Evolutionary conservation across 2,888 invertebrate species (phyloP).

Genomic region (Eupeodes latifasciatus): DNA sequence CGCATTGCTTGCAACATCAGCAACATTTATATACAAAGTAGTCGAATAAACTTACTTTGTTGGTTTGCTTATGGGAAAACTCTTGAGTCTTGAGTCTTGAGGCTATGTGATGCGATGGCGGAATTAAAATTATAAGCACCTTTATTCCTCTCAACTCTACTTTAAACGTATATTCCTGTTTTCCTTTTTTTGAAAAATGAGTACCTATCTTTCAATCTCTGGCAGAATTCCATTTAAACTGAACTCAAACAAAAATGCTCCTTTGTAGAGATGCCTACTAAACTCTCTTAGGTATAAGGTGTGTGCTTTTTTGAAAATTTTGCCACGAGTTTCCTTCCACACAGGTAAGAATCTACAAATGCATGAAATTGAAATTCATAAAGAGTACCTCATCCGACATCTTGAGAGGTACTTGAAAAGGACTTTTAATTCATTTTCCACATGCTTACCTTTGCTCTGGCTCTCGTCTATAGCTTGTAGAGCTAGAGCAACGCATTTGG

Average conservation of each 20-base stretch:
- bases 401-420: slow-evolving; percentile 18
- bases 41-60: neutral
- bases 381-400: slow-evolving; percentile 19
- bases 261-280: neutral
- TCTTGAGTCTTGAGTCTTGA: neutral
- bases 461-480: neutral
- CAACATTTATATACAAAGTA: neutral
- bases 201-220: neutral
- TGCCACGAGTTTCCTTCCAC: slow-evolving; percentile 7
- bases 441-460: slow-evolving; percentile 26
- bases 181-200: neutral
- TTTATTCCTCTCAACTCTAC: neutral
- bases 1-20: slow-evolving; percentile 14
- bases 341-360: slow-evolving; percentile 20
- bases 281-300: too few species aligned
- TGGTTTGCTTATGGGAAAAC: neutral
- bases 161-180: neutral
- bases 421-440: slow-evolving; percentile 38
- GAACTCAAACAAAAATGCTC: slow-evolving; percentile 8
- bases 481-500: slow-evolving; percentile 9
- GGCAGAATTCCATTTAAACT: slow-evolving; percentile 10
- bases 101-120: neutral
- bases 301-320: neutral
- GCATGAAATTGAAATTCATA: slow-evolving; percentile 52
- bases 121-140: slow-evolving; percentile 24